Evolutionary conservation across 64 coral and sea anemone species (phyloP).

Genomic region (Trachythela sp.): DNA sequence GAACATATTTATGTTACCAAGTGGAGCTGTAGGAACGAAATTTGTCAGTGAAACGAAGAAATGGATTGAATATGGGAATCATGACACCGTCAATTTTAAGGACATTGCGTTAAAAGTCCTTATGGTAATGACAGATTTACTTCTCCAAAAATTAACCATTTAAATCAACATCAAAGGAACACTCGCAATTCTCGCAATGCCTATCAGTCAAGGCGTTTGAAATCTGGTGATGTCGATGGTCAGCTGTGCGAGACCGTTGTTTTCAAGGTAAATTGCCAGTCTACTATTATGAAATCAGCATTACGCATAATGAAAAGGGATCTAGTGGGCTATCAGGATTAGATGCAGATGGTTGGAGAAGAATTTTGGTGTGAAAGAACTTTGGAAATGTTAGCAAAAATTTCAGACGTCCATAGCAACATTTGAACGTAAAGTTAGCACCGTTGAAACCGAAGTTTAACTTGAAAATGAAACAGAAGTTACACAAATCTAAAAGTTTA

Average conservation of each 20-base stretch:
- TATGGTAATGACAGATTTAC: slow-evolving; percentile 16
- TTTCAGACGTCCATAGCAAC: slow-evolving; percentile 19
- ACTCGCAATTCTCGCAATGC: slow-evolving; percentile 2
- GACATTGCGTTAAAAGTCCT: slow-evolving; percentile 14
- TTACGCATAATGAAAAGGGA: slow-evolving; percentile 20
- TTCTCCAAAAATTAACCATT: slow-evolving; percentile 29
- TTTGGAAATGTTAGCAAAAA: not conserved
- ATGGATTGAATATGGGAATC: slow-evolving; percentile 48
- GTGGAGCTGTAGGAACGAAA: too few relatives aligned
- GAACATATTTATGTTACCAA: slow-evolving; percentile 58
- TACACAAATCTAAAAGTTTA: slow-evolving; percentile 36
- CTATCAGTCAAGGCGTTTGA: slow-evolving; percentile 31
- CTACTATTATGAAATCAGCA: slow-evolving; percentile 21
- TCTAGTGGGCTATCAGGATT: slow-evolving; percentile 11
- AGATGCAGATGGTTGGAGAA: slow-evolving; percentile 35
- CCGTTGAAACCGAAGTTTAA: slow-evolving; percentile 19
- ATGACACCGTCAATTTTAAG: not conserved
- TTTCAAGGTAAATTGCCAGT: too few relatives aligned
- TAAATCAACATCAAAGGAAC: slow-evolving; percentile 42
- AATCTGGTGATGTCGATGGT: not conserved
- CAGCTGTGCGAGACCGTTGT: slow-evolving; percentile 2
- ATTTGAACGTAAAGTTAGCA: slow-evolving; percentile 36
- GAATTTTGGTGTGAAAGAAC: slow-evolving; percentile 46
- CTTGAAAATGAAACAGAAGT: slow-evolving; percentile 20
- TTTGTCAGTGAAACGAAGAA: slow-evolving; percentile 46